Conservation (phyloP, 1,140 invertebrate species). For the Muscidifurax raptorellus region DNA sequence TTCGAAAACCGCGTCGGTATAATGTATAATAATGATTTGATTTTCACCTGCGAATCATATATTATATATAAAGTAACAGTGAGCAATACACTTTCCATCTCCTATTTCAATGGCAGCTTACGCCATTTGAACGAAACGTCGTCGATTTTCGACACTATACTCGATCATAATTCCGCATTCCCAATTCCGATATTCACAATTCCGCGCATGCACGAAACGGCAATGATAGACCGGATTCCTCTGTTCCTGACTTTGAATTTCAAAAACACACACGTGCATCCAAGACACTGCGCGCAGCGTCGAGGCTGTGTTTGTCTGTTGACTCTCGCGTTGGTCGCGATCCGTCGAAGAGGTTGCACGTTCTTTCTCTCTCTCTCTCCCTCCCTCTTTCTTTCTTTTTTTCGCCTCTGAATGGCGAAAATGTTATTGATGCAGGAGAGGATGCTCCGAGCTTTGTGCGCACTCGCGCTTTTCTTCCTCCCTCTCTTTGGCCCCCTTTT, state of each 20-base stretch:
- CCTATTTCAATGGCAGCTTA: too few relatives aligned
- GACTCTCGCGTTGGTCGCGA: conserved; percentile 48
- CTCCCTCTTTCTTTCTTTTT: background rate
- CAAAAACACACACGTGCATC: conserved; percentile 24
- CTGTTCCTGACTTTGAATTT: conserved; percentile 39
- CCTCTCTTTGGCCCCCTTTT: background rate
- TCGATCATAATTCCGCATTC: too few relatives aligned
- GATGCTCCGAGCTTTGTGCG: background rate
- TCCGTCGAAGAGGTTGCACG: conserved; percentile 8
- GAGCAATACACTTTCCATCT: too few relatives aligned
- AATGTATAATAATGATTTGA: too few relatives aligned
- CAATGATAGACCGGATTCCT: conserved; percentile 37
- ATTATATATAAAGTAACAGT: too few relatives aligned
- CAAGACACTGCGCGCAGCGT: background rate
- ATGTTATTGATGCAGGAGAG: conserved; percentile 47
- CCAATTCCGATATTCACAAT: too few relatives aligned
- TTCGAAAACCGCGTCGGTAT: too few relatives aligned
- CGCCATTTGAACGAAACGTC: too few relatives aligned
- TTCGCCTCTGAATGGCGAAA: conserved; percentile 39
- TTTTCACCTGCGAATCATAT: too few relatives aligned
- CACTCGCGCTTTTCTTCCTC: background rate
- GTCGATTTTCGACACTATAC: too few relatives aligned
- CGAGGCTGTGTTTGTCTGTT: conserved; percentile 43
- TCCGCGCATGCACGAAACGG: too few relatives aligned
- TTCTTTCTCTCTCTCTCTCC: too few relatives aligned